Percentiles rank a stretch among this genome's conserved stretches.
phyloP scores from a whole-genome alignment of 2,113 vertebrate species.

The Picathartes gymnocephalus region DNA sequence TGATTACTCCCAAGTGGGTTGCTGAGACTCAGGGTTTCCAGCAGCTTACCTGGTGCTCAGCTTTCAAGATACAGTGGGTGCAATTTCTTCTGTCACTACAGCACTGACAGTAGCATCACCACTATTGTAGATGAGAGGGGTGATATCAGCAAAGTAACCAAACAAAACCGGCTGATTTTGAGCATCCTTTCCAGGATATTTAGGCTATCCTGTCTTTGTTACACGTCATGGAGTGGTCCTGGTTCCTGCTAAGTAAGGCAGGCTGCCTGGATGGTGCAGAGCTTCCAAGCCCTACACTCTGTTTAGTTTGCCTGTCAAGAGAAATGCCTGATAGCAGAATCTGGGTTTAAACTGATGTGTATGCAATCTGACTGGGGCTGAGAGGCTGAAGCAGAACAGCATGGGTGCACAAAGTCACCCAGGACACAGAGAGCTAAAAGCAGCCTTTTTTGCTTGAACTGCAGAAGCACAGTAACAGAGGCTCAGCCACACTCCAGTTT shows the following conservation, averaged over 20 bases:
- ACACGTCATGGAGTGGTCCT: neutral
- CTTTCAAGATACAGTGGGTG: neutral
- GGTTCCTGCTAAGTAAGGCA: neutral
- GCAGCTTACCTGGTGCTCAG: neutral
- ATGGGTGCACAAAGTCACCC: neutral
- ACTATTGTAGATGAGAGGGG: neutral
- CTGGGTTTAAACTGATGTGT: neutral
- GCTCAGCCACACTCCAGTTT: neutral
- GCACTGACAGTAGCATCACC: neutral
- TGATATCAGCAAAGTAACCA: neutral
- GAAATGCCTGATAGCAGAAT: neutral
- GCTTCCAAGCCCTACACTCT: neutral
- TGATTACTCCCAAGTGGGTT: neutral
- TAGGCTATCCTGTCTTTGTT: neutral
- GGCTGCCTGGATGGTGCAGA: neutral
- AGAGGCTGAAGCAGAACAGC: neutral
- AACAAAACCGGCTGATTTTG: neutral
- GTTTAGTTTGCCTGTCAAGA: neutral
- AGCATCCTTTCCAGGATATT: neutral
- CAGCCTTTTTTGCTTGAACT: neutral
- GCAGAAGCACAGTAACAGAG: neutral
- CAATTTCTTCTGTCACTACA: neutral
- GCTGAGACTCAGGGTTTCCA: neutral
- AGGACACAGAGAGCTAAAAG: neutral
- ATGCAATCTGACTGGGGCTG: neutral